Base-by-base conservation (phyloP, 2,888 invertebrate species). In the Erebia ligea region DNA sequence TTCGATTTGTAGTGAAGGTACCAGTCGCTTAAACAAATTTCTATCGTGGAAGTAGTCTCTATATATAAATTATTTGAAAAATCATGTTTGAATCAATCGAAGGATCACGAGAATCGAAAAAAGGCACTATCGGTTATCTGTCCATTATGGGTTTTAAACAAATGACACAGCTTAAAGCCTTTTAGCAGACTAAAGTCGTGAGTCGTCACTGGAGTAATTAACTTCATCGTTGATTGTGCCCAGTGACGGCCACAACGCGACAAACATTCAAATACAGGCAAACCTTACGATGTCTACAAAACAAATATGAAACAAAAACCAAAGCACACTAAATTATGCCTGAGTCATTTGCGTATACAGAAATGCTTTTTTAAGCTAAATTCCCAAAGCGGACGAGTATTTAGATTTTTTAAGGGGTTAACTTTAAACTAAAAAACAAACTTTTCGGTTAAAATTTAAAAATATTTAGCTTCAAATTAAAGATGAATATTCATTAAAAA, bases 121-220 rank as follows among this genome's bases (percentile, higher is more conserved):
- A 71, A 72, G 66, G 48, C 71, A 74, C 70, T 73, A 84, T 87
- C 84, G 81, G 85, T 89, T 90, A 92, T 92, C 92, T 87, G 87
- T 89, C 91, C 91, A 92, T 91, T 91, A 92, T 88, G 85, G 84
- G 76, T 77, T 54, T 79, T 83, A 83, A 89, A 90, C 87, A 90
- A 91, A 91, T 90, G 91, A 88, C 85, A 82, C 85, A 83, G 86
- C 86, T 91, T 91, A 89, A 91, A 90, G 87, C 90, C 89, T 91
- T 92, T 92, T 89, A 92, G 84, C 82, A 84, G 78, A 83, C 81
- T 84, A 81, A 85, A 90, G 87, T 92, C 92, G 92, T 92, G 92
- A 91, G 88, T 85, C 86, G 83, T 85, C 86, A 86, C 77, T 75
- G 81, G 73, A 84, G 89, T 91, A 92, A 92, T 92, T 92, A 92